Evolutionary conservation across 2,113 vertebrate species (phyloP), one percentile per base, ranked within the genome.

Genomic region (Lethenteron reissneri): DNA sequence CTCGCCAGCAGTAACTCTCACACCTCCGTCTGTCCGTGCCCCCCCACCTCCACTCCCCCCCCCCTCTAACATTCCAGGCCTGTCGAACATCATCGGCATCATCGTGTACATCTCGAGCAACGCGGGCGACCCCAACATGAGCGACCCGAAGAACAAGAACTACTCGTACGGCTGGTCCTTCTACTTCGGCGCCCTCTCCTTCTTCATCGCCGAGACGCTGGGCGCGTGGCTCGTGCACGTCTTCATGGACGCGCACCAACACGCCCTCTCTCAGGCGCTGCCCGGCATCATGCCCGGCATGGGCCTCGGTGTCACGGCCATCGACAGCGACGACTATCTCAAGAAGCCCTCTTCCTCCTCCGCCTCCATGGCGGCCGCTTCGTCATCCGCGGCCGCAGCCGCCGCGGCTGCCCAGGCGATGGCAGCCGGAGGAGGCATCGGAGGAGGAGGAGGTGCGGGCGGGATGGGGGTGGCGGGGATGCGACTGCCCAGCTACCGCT

Each of bases 151-250:
- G 79, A 91, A 91, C 76, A 88, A 82, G 84, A 87, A 92, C 78
- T 92, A 92, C 78, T 90, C 88, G 3, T 91, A 92, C 25, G 89
- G 89, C 76, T 92, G 89, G 89, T 89, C 87, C 77, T 92, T 92
- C 81, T 92, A 92, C 79, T 92, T 91, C 56, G 89, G 87, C 57
- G 89, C 87, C 14, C 84, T 92, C 76, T 91, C 88, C 14, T 92
- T 91, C 81, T 90, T 92, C 78, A 84, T 92, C 83, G 88, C 89
- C 1, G 89, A 92, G 83, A 88, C 89, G 82, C 64, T 68, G 9
- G 64, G 64, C 21, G 64, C 64, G 64, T 68, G 64, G 64, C 21
- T 68, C n/a, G 64, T 68, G 64, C 64, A 68, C 10, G 64, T 68
- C 25, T 68, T 68, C 64, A 68, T 68, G 64, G 64, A 25, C 25